phyloP scores from a whole-genome alignment of 2,113 vertebrate genomes.

The Anser brachyrhynchus region DNA sequence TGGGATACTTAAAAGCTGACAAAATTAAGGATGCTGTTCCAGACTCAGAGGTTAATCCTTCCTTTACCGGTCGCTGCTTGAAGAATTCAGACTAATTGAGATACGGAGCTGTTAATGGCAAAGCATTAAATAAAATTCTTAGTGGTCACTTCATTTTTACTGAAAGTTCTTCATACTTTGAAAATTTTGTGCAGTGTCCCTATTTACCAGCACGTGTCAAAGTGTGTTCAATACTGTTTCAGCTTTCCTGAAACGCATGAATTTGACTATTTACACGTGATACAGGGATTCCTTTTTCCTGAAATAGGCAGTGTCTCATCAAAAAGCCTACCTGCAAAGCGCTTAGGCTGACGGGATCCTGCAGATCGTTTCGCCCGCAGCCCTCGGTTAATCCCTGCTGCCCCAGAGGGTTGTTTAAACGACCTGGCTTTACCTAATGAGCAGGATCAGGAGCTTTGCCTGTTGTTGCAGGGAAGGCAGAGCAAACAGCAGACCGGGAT shows the following conservation, averaged over 20 bases:
- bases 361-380: background rate
- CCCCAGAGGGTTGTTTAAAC: background rate
- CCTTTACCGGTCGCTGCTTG: background rate
- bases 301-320: background rate
- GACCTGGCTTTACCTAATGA: background rate
- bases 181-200: background rate
- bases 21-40: background rate
- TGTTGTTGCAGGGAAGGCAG: rapidly evolving
- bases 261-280: background rate
- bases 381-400: background rate
- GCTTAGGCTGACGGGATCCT: background rate
- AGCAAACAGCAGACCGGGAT: background rate
- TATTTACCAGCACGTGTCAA: background rate
- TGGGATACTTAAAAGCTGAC: background rate
- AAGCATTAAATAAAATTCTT: background rate
- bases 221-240: background rate
- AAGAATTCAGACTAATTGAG: background rate
- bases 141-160: background rate
- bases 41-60: background rate
- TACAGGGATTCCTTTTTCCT: background rate
- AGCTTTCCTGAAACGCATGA: background rate
- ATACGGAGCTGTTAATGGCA: background rate
- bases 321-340: background rate
- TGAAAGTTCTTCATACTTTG: background rate
- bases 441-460: rapidly evolving